A percentile compares a stretch with the other conserved stretches of the same genome.
Conservation (phyloP, 2,797 vertebrate genomes). For the Sandelia bainsii region DNA sequence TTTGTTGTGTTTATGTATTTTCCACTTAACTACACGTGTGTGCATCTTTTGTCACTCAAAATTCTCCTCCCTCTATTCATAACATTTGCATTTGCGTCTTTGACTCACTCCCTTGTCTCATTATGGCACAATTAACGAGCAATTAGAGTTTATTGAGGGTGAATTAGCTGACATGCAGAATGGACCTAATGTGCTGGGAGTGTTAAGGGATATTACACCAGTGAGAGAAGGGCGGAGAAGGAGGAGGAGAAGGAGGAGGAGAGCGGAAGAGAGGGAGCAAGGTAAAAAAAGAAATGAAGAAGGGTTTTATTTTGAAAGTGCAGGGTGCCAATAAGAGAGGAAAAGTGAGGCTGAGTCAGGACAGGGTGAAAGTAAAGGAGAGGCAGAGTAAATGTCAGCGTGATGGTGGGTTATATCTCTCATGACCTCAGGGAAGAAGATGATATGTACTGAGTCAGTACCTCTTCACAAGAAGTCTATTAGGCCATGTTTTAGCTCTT, state of each 20-base stretch:
- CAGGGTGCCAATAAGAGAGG: constrained; percentile 1
- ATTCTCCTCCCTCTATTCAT: constrained; percentile 51
- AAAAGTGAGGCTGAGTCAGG: constrained; percentile 29
- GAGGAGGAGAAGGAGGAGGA: constrained; percentile 8
- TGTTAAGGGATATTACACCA: constrained; percentile 50
- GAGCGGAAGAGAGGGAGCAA: constrained; percentile 19
- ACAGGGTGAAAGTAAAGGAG: constrained; percentile 14
- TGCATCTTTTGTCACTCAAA: constrained; percentile 22
- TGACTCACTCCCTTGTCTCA: constrained; percentile 74
- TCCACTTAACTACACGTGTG: background rate
- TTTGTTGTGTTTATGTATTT: background rate
- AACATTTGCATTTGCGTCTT: constrained; percentile 59
- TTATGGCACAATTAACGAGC: constrained; percentile 82
- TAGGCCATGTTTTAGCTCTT: constrained; percentile 18
- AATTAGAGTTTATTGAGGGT: constrained; percentile 82
- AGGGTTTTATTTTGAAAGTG: constrained; percentile 26
- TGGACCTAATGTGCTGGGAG: constrained; percentile 73
- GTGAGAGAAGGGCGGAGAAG: constrained; percentile 12
- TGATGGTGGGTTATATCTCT: constrained; percentile 16
- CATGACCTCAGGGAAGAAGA: constrained; percentile 10
- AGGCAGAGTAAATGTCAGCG: constrained; percentile 36
- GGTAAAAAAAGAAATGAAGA: background rate
- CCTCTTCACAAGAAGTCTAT: constrained; percentile 15
- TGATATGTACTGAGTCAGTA: constrained; percentile 16
- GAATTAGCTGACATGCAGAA: constrained; percentile 81